Evolutionary conservation across 2,797 vertebrate genomes (phyloP), one percentile per base, ranked within the genome.

Genomic region (Galago senegalensis): DNA sequence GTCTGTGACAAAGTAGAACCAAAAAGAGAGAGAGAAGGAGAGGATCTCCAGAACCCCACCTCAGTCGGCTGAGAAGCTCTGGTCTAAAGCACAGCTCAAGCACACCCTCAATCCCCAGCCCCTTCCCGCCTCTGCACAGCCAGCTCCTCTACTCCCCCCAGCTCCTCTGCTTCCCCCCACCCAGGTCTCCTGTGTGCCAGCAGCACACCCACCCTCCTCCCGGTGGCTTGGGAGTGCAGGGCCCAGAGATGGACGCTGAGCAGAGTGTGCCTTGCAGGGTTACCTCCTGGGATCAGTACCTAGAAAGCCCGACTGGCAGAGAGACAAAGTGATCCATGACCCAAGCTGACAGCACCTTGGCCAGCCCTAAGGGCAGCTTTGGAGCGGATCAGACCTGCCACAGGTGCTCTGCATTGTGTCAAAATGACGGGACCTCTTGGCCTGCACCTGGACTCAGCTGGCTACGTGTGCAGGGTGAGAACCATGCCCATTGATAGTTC

Each of bases 151-250:
- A 34, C 85, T 21, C 10, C 53, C 40, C 27, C 70, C 0, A 53
- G 14, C 40, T 17, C 23, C 40, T 49, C 27, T 37, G 40, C 85
- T 18, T 7, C 40, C 27, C 21, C 70, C 21, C 0, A 16, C 49
- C 49, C 49, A 53, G 49, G 3, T 21, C 65, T 77, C 27, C 1
- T 0, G 5, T 0, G 20, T 43, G n/a, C 46, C 72, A 43, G 31
- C 0, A 10, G n/a, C 79, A n/a, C 2, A 0, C 3, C 49, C 21
- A 9, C 14, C 9, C 0, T 7, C 56, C 63, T 65, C 43, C 37
- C 8, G 18, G 70, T 2, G 25, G 25, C 53, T 29, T 3, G 0
- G 6, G 31, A 40, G 49, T 21, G 9, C 49, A 0, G 29, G 76
- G 4, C 3, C 8, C 72, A n/a, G 20, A 6, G 20, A 0, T 1